phyloP scores from a whole-genome alignment of 2,113 vertebrate genomes.

The Aegypius monachus region DNA sequence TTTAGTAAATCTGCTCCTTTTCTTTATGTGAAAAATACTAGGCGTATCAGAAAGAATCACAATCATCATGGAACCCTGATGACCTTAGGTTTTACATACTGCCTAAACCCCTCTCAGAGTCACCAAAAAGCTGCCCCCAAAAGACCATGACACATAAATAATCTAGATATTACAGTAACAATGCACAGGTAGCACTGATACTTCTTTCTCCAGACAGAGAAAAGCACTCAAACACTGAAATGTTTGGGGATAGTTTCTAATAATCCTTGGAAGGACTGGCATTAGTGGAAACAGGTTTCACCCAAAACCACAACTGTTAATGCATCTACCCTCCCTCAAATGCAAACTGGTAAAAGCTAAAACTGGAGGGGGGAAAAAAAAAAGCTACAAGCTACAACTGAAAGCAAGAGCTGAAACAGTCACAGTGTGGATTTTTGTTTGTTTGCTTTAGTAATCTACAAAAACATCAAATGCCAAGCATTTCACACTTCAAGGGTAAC shows the following conservation, averaged over 20 bases:
- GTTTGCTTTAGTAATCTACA: background rate
- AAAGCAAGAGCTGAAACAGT: background rate
- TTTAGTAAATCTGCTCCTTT: background rate
- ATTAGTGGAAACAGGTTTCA: background rate
- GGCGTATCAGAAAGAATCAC: background rate
- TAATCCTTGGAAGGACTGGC: background rate
- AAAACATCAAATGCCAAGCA: background rate
- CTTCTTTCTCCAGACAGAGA: background rate
- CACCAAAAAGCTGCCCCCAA: background rate
- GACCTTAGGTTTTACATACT: background rate
- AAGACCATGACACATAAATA: background rate
- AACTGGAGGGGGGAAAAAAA: background rate
- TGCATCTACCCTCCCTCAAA: background rate
- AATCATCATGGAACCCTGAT: background rate
- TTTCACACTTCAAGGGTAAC: background rate
- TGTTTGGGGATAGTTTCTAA: background rate
- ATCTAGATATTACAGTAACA: background rate
- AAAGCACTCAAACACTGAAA: background rate
- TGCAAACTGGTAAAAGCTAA: background rate
- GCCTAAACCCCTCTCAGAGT: background rate
- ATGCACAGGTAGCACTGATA: background rate
- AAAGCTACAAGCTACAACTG: background rate
- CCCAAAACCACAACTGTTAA: background rate
- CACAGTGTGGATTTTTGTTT: background rate
- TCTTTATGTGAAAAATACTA: background rate